phyloP scores from a whole-genome alignment of 1,140 invertebrate genomes.

The Ceratina japonica region DNA sequence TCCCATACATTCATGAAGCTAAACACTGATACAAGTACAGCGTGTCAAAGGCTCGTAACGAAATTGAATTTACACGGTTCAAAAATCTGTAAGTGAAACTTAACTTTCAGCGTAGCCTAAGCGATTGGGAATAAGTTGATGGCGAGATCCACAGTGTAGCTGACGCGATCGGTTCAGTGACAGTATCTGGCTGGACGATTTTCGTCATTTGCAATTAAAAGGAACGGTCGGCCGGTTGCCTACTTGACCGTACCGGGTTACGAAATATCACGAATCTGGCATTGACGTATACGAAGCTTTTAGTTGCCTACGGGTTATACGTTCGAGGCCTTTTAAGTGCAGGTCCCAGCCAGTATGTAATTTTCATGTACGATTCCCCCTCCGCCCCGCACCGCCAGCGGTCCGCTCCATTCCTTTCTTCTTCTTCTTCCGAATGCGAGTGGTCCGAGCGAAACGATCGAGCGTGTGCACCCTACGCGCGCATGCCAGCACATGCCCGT shows the following conservation, averaged over 20 bases:
- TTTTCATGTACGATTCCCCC: constrained; percentile 64
- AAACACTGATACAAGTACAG: too few species aligned
- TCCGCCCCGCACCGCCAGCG: constrained; percentile 1
- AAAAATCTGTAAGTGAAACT: too few species aligned
- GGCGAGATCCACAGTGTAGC: too few species aligned
- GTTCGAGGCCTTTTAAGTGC: constrained; percentile 60
- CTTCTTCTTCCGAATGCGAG: constrained; percentile 46
- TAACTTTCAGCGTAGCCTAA: too few species aligned
- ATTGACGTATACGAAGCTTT: constrained; percentile 62
- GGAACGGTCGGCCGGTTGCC: not conserved
- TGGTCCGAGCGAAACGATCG: constrained; percentile 45
- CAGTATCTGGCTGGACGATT: constrained; percentile 2
- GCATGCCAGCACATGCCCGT: constrained; percentile 46
- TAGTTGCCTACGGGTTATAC: constrained; percentile 62
- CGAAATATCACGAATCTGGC: constrained; percentile 55
- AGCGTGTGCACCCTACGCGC: constrained; percentile 29
- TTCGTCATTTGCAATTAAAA: constrained; percentile 30
- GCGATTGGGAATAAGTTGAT: too few species aligned
- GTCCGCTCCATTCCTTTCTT: constrained; percentile 20
- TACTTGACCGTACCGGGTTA: constrained; percentile 21
- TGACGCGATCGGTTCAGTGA: not conserved
- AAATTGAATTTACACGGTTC: too few species aligned
- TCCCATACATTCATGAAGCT: too few species aligned
- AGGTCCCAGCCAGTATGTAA: constrained; percentile 61
- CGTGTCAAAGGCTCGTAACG: too few species aligned